Percentiles rank a stretch among this genome's conserved stretches.
Conservation (phyloP, 2,113 vertebrate species). For the Oostethus manadensis region DNA sequence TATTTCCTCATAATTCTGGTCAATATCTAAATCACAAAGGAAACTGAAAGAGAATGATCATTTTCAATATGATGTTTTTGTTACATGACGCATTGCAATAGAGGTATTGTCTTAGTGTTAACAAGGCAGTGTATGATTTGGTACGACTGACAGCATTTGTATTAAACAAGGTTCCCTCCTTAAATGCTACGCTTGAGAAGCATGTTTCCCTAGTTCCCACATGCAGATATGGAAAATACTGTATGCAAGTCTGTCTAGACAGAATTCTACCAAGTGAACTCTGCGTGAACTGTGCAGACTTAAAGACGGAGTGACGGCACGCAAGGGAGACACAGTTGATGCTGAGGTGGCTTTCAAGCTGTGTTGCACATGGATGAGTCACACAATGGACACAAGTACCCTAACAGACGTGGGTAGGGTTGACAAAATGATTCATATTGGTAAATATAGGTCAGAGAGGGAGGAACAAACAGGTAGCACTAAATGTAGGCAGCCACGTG, state of each 20-base stretch:
- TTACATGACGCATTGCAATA: too few species aligned
- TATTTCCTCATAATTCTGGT: too few species aligned
- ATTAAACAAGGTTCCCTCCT: too few species aligned
- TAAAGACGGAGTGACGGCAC: conserved; percentile 32
- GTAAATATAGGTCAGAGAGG: not conserved
- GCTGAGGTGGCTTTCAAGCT: conserved; percentile 36
- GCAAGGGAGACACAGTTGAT: conserved; percentile 37
- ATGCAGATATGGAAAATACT: not conserved
- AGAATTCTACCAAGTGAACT: conserved; percentile 42
- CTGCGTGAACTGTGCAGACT: conserved; percentile 43
- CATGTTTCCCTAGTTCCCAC: too few species aligned
- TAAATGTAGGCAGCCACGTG: conserved; percentile 3
- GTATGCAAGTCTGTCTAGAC: conserved; percentile 33
- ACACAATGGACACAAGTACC: conserved; percentile 15
- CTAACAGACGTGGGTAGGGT: conserved; percentile 7
- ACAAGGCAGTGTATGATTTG: too few species aligned
- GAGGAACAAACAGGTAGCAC: not conserved
- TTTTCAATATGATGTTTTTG: too few species aligned
- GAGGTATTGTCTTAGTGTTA: too few species aligned
- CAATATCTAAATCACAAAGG: too few species aligned
- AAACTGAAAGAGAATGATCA: too few species aligned
- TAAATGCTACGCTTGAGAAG: too few species aligned
- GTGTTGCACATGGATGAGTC: conserved; percentile 20
- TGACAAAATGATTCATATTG: conserved; percentile 1
- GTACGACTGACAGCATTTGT: too few species aligned